Base-by-base conservation (phyloP, 2,888 invertebrate species). In the Linnaemya vulpina region DNA sequence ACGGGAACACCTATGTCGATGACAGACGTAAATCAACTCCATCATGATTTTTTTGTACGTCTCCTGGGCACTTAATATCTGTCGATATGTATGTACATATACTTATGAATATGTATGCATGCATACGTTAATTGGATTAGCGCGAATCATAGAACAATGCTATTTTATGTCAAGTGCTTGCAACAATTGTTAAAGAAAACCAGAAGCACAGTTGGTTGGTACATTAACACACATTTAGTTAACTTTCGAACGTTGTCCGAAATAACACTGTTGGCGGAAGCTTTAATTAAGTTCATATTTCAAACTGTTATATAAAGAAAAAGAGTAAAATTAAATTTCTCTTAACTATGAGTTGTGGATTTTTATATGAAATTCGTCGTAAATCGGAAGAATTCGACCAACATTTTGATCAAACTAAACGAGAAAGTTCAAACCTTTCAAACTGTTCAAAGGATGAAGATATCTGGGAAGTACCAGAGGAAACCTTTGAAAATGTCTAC, bases 111-210 rank as follows among this genome's bases (percentile, higher is more conserved):
- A 51, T 20, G 0, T 51, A 55, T 30, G n/a, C 13, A 55, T 9
- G n/a, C 15, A 55, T 30, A 55, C 35, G 15, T 53, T 70, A 88
- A 88, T 88, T 88, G 83, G 88, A 88, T 88, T 88, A 88, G 53
- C 20, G n/a, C 55, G 43, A 84, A 74, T 65, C 62, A 68, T 25
- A 86, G 71, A 75, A 67, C 55, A 73, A 55, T 71, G 11, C 46
- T 86, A n/a, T 86, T 86, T 49, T 86, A 85, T 87, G 87, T 88
- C 87, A 87, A 88, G 84, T 86, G 86, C 84, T 73, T 40, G 51
- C 25, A 79, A 70, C 51, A 75, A 70, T 75, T 62, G 46, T 25
- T 63, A 71, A 68, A 67, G 9, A 70, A 76, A 71, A 62, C 43
- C 22, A 68, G 17, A 73, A 74, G 73, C 7, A 58, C 40, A 84